Base-by-base conservation (phyloP, 1,140 invertebrate genomes). In the Papilio polytes region DNA sequence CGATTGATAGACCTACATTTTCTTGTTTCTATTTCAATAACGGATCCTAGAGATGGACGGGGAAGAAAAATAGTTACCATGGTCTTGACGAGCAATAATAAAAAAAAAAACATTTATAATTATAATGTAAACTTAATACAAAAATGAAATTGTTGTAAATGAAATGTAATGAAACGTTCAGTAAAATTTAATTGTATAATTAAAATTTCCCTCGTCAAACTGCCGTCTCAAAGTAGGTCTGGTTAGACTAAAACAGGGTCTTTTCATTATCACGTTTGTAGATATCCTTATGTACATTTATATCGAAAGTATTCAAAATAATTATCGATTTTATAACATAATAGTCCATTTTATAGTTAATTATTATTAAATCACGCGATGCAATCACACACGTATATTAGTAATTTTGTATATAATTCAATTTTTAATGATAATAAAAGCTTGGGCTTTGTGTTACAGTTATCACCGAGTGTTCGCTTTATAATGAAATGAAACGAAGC, bases 201-300 rank as follows among this genome's bases (percentile, higher is more conserved):
- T 31, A 66, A 36, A 63, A 12, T 22, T 46, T 51, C 73, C 73
- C 56, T 78, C 77, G 77, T 78, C 77, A 22, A 18, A 56, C 36
- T 8, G 3, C 56, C 77, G 77, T 78, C 79, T 76, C 59, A 31
- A 70, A 80, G 78, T 88, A 85, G 87, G 85, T 88, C 84, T 87
- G 84, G 72, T 86, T 81, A 87, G 81, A 85, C 86, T 87, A 80
- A 88, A 86, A 92, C 91, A 92, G 91, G 91, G 91, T 93, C 90
- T 85, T 89, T 91, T 86, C 86, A 90, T 86, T 85, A 86, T 89
- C 86, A 81, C 82, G 80, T 80, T 82, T 90, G 86, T 92, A 90
- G 86, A 90, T 91, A 90, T 85, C 56, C 84, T 80, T 83, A 84
- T 90, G 87, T 88, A 90, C 85, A 89, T 89, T 88, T 86, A 86